Evolutionary conservation across 2,113 vertebrate species (phyloP).

Genomic region (Macheiramphus alcinus): DNA sequence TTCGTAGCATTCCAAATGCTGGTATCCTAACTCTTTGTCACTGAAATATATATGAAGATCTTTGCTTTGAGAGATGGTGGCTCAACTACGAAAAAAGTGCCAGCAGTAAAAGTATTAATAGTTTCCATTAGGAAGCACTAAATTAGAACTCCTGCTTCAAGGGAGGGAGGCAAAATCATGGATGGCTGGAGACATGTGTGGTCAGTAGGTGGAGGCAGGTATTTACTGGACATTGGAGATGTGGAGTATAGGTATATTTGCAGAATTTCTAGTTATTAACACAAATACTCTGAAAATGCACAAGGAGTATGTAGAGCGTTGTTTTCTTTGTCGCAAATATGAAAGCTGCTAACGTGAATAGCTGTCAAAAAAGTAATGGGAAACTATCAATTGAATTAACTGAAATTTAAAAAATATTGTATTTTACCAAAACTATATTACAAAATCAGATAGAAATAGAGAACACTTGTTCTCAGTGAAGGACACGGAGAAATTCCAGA

Average conservation of each 20-base stretch:
- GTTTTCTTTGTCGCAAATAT: neutral
- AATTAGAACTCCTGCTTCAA: neutral
- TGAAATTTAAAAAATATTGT: neutral
- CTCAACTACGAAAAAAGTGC: neutral
- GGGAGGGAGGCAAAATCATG: neutral
- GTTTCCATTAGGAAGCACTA: neutral
- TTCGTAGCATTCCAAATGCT: neutral
- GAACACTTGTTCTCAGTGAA: neutral
- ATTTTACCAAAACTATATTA: neutral
- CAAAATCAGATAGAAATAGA: neutral
- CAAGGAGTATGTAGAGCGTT: neutral
- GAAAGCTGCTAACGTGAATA: neutral
- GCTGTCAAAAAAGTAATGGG: neutral
- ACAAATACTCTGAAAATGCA: neutral
- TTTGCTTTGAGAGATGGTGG: neutral
- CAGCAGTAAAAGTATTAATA: neutral
- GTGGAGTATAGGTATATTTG: neutral
- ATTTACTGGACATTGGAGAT: neutral
- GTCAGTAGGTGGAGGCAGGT: neutral
- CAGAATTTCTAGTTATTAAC: neutral
- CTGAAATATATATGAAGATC: neutral
- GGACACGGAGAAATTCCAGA: neutral
- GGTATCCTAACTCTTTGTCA: neutral
- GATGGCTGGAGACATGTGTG: neutral
- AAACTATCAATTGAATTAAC: neutral